Base-by-base conservation (phyloP, 2,113 vertebrate species). In the Sakesphorus luctuosus region DNA sequence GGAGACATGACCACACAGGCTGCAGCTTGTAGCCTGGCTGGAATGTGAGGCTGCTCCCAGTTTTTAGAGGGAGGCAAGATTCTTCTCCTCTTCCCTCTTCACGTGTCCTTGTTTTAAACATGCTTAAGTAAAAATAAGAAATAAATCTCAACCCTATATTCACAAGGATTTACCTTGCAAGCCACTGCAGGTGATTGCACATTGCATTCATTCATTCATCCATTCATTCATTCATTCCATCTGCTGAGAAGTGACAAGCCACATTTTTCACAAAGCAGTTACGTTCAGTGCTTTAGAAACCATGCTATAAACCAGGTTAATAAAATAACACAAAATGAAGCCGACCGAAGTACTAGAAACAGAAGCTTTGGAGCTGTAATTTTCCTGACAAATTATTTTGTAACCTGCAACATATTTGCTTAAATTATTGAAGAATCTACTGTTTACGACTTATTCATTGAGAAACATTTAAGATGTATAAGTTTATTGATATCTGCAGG, bases 21-120 rank as follows among this genome's bases (percentile, higher is more conserved):
- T 63, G 84, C n/a, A n/a, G 74, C 36, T 68, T 20, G 31, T 40
- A 75, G 35, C 7, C n/a, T 12, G 38, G 9, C 49, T 80, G 91
- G 50, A 95, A 83, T 24, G 35, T 0, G 0, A 43, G 46, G 24
- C 29, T 90, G 71, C 40, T 77, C 55, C 52, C 0, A 0, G 9
- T 25, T 65, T 2, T 0, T 36, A 65, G 68, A 82, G 12, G 16
- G 24, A 44, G 11, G 2, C 56, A 79, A 17, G 2, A 2, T 83
- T 50, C 50, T 43, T 50, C 46, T 80, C 26, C 50, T 71, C 67
- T 85, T 66, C 43, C 8, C 29, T 79, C 65, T 62, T n/a, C 61
- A 44, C 0, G 0, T 52, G 7, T 18, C 40, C 53, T 85, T 20
- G 6, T 65, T 63, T 68, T 69, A 68, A 43, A 61, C 36, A 44